These are phyloP conservation scores for Anthonomus grandis DNA, from an alignment of 1,140 invertebrate genomes.

Conservation along the genomic window DNA sequence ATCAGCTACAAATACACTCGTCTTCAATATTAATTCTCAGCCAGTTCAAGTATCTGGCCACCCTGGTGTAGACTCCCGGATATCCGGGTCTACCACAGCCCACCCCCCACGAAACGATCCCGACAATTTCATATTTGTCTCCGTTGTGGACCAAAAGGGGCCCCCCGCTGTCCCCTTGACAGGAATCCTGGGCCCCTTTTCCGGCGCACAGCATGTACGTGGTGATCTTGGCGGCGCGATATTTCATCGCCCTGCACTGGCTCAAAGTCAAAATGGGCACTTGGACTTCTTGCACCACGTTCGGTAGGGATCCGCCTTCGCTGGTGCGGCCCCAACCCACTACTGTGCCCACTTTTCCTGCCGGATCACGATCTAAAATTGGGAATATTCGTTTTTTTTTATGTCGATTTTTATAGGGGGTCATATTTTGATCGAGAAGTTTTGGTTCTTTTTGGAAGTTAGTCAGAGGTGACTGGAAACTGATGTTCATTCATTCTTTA, in stretches of 20 bases:
- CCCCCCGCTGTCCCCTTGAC: constrained; percentile 82
- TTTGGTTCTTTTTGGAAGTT: no score
- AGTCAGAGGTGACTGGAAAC: no score
- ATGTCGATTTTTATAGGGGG: not conserved
- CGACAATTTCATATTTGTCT: constrained; percentile 71
- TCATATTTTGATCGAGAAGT: no score
- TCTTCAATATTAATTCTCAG: constrained; percentile 59
- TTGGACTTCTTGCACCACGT: constrained; percentile 75
- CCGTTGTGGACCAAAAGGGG: constrained; percentile 69
- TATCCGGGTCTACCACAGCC: constrained; percentile 61
- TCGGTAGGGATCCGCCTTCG: constrained; percentile 76
- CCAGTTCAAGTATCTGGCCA: constrained; percentile 66
- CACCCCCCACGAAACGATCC: constrained; percentile 68
- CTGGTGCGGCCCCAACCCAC: constrained; percentile 81
- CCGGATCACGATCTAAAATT: constrained; percentile 55
- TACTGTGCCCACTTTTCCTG: constrained; percentile 70
- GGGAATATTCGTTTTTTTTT: not conserved
- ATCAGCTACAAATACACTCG: constrained; percentile 56
- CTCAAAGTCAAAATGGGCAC: constrained; percentile 76
- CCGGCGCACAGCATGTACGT: constrained; percentile 78
- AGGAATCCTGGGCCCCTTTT: constrained; percentile 74
- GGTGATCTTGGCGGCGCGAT: constrained; percentile 74
- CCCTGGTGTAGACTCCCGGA: constrained; percentile 70
- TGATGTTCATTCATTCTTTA: no score
- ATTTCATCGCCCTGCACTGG: constrained; percentile 79